Evolutionary conservation across 2,888 invertebrate genomes (phyloP), one percentile per base, ranked within the genome.

Genomic region (Volucella bombylans): DNA sequence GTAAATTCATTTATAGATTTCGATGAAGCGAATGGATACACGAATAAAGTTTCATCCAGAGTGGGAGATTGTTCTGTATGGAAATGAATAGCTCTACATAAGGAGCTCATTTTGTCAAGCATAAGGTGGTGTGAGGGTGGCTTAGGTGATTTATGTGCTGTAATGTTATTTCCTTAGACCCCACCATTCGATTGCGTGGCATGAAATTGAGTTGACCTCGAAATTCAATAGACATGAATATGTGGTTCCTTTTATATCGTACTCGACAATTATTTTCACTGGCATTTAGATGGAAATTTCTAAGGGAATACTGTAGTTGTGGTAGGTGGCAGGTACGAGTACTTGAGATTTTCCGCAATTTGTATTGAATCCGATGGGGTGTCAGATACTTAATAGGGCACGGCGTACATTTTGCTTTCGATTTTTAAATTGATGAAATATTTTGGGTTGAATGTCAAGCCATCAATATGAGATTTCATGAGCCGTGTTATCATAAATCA

Each of bases 381-480:
- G 41, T 10, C n/a, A 23, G n/a, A 43, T 52, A 50, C 50, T 57
- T 64, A 64, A 62, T 23, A 49, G 18, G 49, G 43, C 47, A 23
- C 38, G 61, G 9, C 50, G 39, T 59, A 59, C 47, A 50, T 49
- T 31, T 65, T 61, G 61, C 47, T 52, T 52, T 18, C 14, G 62
- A 68, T 78, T 64, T 79, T 74, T 54, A 71, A 79, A 74, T 79
- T 83, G 49, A 79, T 79, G 74, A 65, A 72, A 79, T 71, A 69
- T 47, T 61, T 64, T 41, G 31, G 9, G 12, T 18, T 43, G 49
- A 72, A 78, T 82, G 68, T 82, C 57, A 54, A 57, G 41, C 15
- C 50, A 57, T 64, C 50, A 49, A 68, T 68, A 55, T 62, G 55
- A 11, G 62, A 23, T 52, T 68, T 78, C 39, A 76, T 80, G 74